Conservation (phyloP, 2,797 vertebrate species). For the Malurus leucopterus region DNA sequence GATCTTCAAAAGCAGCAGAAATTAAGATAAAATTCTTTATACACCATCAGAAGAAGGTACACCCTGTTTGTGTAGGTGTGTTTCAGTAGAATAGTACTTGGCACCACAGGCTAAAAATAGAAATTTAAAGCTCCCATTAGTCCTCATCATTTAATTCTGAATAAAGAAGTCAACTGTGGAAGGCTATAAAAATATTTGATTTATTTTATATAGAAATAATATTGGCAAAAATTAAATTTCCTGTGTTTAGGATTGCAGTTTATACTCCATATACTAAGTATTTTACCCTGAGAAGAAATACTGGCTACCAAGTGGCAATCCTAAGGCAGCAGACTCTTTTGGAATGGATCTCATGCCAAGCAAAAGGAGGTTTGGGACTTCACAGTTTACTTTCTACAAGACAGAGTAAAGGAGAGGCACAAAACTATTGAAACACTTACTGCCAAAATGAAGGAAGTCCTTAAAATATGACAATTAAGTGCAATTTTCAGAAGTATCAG, state of each 20-base stretch:
- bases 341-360: not conserved
- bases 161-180: not conserved
- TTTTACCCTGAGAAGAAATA: not conserved
- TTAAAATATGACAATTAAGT: not conserved
- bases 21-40: not conserved
- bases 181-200: not conserved
- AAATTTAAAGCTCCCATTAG: not conserved
- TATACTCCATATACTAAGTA: not conserved
- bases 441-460: not conserved
- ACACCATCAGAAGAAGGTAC: not conserved
- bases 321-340: not conserved
- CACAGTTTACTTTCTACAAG: not conserved
- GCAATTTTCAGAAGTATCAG: not conserved
- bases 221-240: not conserved
- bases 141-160: not conserved
- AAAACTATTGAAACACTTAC: not conserved
- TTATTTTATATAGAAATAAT: not conserved
- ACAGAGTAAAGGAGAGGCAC: not conserved
- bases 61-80: not conserved
- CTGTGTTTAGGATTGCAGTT: not conserved
- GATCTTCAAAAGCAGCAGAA: not conserved
- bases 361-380: not conserved
- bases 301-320: not conserved
- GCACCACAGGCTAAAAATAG: not conserved
- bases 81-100: not conserved